Percentiles rank a stretch among this genome's conserved stretches.
Evolutionary conservation across 35 echinoderm and acorn worm genomes (phyloP).

Genomic region (Amphiura filiformis): DNA sequence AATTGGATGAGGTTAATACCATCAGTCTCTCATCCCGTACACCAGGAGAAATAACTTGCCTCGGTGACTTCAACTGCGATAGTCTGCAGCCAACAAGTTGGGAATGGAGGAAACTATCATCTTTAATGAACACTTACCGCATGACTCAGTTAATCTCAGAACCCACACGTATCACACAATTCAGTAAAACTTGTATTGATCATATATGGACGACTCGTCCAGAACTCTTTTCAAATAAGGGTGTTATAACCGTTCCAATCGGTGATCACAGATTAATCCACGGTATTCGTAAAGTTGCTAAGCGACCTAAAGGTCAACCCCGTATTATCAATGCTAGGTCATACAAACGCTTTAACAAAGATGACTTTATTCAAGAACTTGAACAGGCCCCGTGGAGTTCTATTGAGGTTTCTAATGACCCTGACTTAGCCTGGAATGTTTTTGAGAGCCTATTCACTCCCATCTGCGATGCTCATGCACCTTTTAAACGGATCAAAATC

Average conservation of each 20-base stretch:
- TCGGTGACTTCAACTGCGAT: conserved; percentile 24
- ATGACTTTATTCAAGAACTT: background rate
- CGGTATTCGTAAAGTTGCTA: background rate
- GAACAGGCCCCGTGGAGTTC: background rate
- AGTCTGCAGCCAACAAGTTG: conserved; percentile 2
- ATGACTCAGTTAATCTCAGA: too few relatives aligned
- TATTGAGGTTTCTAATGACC: background rate
- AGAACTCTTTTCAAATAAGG: background rate
- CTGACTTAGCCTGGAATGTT: background rate
- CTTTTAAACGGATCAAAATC: background rate
- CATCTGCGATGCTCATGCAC: background rate
- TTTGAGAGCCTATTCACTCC: background rate
- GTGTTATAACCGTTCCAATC: background rate
- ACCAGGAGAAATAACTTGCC: background rate
- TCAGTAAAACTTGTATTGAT: background rate
- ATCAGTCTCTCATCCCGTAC: background rate
- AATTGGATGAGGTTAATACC: background rate
- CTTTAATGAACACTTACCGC: background rate
- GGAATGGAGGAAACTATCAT: conserved; percentile 14
- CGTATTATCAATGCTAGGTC: background rate
- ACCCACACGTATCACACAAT: background rate
- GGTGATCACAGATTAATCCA: background rate
- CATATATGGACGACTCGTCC: background rate
- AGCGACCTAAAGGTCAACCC: background rate
- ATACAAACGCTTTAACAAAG: background rate